Percentiles rank a stretch among this genome's conserved stretches.
Evolutionary conservation across 2,797 vertebrate genomes (phyloP).

Genomic region (Craterocephalus amniculus): DNA sequence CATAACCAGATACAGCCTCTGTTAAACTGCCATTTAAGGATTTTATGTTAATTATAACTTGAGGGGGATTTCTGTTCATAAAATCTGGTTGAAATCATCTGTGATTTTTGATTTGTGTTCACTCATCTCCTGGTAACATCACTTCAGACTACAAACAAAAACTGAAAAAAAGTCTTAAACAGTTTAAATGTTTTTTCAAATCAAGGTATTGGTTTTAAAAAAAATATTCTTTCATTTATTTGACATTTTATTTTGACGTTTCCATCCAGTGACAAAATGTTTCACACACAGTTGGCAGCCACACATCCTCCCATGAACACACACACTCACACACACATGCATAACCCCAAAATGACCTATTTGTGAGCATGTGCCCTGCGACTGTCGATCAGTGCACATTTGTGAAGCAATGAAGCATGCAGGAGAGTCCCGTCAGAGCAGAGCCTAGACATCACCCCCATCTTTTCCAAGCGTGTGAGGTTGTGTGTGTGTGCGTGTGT

Average conservation of each 20-base stretch:
- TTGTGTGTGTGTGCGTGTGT: conserved; percentile 13
- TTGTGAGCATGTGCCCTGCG: conserved; percentile 75
- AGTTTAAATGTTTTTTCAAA: background rate
- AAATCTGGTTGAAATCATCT: background rate
- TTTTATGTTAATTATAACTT: background rate
- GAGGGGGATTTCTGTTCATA: background rate
- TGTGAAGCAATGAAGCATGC: conserved; percentile 74
- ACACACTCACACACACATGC: conserved; percentile 20
- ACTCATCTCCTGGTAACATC: background rate
- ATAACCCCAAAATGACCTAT: conserved; percentile 70
- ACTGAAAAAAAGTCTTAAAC: background rate
- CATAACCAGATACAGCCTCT: background rate
- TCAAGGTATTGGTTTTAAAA: background rate
- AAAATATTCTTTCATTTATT: background rate
- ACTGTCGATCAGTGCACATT: conserved; percentile 76
- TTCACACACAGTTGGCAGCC: conserved; percentile 29
- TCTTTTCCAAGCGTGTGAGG: conserved; percentile 24
- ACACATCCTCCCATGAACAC: conserved; percentile 5
- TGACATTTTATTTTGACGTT: too few species aligned
- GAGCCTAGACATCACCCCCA: conserved; percentile 54
- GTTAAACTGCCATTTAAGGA: background rate
- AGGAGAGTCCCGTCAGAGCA: conserved; percentile 67
- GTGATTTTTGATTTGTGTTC: background rate
- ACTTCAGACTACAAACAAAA: background rate
- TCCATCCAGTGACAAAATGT: conserved; percentile 24